phyloP scores from a whole-genome alignment of 2,888 invertebrate genomes.

The Epsilonema sp. region DNA sequence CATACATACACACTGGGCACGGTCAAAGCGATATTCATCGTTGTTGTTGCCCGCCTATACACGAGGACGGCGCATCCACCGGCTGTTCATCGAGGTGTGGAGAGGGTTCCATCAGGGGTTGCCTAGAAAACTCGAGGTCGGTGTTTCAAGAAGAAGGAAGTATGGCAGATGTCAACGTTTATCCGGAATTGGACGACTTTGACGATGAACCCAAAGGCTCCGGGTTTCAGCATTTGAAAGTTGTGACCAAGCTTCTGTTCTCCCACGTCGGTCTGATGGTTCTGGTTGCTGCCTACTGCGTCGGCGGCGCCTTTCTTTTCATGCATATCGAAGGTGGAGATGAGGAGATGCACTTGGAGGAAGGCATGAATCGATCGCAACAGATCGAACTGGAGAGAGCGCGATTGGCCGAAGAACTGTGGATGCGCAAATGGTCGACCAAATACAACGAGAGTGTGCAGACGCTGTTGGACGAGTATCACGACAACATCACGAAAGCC shows the following conservation, averaged over 20 bases:
- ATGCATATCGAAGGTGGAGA: slow-evolving; percentile 2
- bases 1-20: too few relatives aligned
- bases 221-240: not conserved
- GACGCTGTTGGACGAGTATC: slow-evolving; percentile 5
- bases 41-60: too few relatives aligned
- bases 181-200: too few relatives aligned
- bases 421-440: slow-evolving; percentile 2
- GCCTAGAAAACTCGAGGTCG: too few relatives aligned
- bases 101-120: too few relatives aligned
- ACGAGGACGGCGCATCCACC: too few relatives aligned
- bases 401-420: slow-evolving; percentile 2
- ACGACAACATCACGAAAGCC: slow-evolving; percentile 7
- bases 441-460: slow-evolving; percentile 3
- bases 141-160: too few relatives aligned
- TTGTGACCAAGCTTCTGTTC: slow-evolving; percentile 27
- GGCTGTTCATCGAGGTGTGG: too few relatives aligned
- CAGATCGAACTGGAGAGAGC: not conserved
- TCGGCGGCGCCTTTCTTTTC: slow-evolving; percentile 22
- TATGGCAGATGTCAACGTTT: too few relatives aligned
- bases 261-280: slow-evolving; percentile 30
- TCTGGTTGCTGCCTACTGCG: slow-evolving; percentile 28
- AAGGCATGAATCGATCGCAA: not conserved
- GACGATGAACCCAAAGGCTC: not conserved
- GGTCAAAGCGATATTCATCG: too few relatives aligned
- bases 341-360: not conserved